phyloP scores from a whole-genome alignment of 2,888 invertebrate species.

The Gari tellinella region DNA sequence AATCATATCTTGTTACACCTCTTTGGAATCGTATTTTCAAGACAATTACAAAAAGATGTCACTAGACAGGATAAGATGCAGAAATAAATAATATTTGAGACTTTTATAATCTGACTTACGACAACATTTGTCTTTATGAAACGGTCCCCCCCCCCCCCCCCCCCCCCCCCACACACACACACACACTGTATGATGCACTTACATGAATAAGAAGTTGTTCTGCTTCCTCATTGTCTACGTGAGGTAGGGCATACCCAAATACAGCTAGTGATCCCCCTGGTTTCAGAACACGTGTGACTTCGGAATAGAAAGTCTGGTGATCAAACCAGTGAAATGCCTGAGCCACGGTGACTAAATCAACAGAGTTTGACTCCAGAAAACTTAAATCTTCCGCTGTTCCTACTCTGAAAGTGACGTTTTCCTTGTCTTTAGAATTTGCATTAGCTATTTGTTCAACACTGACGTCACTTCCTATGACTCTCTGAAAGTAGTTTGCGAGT shows the following conservation, averaged over 20 bases:
- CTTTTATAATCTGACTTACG: too few species aligned
- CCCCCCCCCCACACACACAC: too few species aligned
- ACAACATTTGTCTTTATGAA: too few species aligned
- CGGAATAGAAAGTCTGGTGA: slow-evolving; percentile 83
- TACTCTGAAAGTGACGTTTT: slow-evolving; percentile 75
- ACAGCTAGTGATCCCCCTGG: slow-evolving; percentile 83
- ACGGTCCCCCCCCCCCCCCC: too few species aligned
- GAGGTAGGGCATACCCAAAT: slow-evolving; percentile 71
- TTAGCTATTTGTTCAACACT: slow-evolving; percentile 70
- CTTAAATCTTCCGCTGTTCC: slow-evolving; percentile 83
- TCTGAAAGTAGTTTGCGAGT: slow-evolving; percentile 83
- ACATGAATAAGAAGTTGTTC: background rate
- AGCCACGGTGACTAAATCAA: slow-evolving; percentile 84
- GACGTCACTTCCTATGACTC: slow-evolving; percentile 85
- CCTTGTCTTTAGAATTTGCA: slow-evolving; percentile 26
- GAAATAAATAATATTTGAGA: too few species aligned
- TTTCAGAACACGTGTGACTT: slow-evolving; percentile 84
- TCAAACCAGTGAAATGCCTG: slow-evolving; percentile 86
- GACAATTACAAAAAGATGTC: too few species aligned
- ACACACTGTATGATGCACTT: too few species aligned
- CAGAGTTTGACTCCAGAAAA: slow-evolving; percentile 62
- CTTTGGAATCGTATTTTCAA: too few species aligned
- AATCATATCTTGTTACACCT: too few species aligned
- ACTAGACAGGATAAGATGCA: too few species aligned
- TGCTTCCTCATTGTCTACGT: slow-evolving; percentile 59